phyloP scores from a whole-genome alignment of 2,888 invertebrate genomes.

The Allophyes oxyacanthae region DNA sequence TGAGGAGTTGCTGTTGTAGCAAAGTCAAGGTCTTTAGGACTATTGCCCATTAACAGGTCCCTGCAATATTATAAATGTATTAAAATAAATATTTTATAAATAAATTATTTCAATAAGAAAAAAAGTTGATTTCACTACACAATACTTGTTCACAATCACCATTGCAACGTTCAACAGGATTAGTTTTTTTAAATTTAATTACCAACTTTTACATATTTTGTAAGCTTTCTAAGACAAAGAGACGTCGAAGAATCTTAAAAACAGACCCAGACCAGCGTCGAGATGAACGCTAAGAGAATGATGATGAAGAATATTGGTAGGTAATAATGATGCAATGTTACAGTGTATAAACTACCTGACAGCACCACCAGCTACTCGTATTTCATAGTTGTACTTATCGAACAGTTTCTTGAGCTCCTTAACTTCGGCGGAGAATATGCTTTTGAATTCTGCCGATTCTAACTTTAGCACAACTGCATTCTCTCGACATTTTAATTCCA shows the following conservation, averaged over 20 bases:
- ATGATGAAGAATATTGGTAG: too few relatives aligned
- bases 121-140: neutral
- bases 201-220: too few relatives aligned
- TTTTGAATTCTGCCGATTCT: constrained; percentile 92
- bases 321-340: too few relatives aligned
- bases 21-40: constrained; percentile 98
- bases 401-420: constrained; percentile 92
- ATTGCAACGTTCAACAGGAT: too few relatives aligned
- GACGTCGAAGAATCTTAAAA: too few relatives aligned
- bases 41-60: constrained; percentile 93
- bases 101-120: neutral
- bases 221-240: too few relatives aligned
- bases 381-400: constrained; percentile 93
- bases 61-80: constrained; percentile 70
- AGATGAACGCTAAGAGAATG: too few relatives aligned
- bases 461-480: constrained; percentile 92
- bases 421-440: constrained; percentile 95
- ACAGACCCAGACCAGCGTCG: too few relatives aligned
- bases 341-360: constrained; percentile 90
- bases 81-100: too few relatives aligned
- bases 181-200: too few relatives aligned
- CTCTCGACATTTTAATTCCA: constrained; percentile 79
- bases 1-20: constrained; percentile 99
- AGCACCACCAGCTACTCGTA: constrained; percentile 98
- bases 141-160: too few relatives aligned